Conservation (phyloP, 2,888 invertebrate species). For the Lasioglossum pauxillum region DNA sequence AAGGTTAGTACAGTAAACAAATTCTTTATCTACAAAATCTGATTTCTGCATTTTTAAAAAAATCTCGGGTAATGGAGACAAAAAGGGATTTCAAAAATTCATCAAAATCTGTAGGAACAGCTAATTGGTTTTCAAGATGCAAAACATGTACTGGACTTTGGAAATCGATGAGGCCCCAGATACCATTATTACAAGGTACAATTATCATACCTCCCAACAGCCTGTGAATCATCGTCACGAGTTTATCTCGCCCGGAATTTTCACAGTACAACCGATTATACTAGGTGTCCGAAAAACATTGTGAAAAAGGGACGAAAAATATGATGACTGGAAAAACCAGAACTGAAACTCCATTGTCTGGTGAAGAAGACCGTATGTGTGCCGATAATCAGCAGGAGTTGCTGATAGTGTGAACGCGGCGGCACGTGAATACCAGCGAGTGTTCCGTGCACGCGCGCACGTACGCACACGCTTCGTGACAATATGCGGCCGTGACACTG, state of each 20-base stretch:
- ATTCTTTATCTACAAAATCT: too few species aligned
- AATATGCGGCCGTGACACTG: conserved; percentile 15
- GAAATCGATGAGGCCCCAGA: background rate
- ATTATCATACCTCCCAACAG: background rate
- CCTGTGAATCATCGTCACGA: background rate
- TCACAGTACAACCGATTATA: background rate
- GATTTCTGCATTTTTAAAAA: too few species aligned
- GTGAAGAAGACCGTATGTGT: background rate
- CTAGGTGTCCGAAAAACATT: background rate
- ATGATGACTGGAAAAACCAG: background rate
- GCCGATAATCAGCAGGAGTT: conserved; percentile 30
- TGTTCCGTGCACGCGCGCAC: conserved; percentile 24
- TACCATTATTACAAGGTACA: background rate
- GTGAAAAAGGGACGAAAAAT: background rate
- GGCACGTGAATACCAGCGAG: conserved; percentile 52
- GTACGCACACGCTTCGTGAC: conserved; percentile 26
- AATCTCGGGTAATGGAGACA: too few species aligned
- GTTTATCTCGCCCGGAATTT: background rate
- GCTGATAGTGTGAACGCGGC: conserved; percentile 22
- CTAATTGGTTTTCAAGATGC: background rate
- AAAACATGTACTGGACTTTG: background rate
- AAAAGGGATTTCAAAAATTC: too few species aligned
- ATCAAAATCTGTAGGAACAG: background rate
- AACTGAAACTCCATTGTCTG: background rate
- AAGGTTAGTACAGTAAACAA: too few species aligned